These are phyloP conservation scores for Glaucopsyche alexis DNA, from an alignment of 2,888 invertebrate species.

Conservation along the genomic window DNA sequence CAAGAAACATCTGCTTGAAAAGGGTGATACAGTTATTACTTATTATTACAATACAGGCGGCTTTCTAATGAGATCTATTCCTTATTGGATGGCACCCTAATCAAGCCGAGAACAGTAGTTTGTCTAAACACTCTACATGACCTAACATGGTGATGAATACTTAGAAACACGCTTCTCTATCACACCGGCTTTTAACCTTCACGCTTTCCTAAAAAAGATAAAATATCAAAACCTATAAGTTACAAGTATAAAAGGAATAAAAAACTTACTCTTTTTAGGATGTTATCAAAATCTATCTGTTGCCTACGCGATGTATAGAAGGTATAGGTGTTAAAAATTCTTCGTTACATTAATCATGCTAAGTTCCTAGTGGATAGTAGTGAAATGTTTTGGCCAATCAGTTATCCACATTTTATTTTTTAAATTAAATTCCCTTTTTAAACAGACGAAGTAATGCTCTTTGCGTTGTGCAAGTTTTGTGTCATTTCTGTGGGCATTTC, in stretches of 20 bases:
- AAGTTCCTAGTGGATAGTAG: slow-evolving; percentile 23
- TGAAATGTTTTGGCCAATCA: background rate
- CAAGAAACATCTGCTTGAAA: slow-evolving; percentile 5
- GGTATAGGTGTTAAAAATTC: slow-evolving; percentile 22
- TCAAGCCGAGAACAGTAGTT: background rate
- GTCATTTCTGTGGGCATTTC: slow-evolving; percentile 4
- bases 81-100: background rate
- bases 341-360: slow-evolving; percentile 31
- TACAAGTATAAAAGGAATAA: slow-evolving; percentile 28
- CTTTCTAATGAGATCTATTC: background rate
- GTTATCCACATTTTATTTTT: background rate
- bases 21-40: background rate
- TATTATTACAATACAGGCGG: background rate
- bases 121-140: background rate
- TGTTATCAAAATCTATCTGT: slow-evolving; percentile 38
- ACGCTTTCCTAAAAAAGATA: slow-evolving; percentile 22
- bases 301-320: slow-evolving; percentile 32
- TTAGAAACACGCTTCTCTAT: slow-evolving; percentile 6
- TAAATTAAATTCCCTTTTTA: background rate
- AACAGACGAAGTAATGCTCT: background rate
- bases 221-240: slow-evolving; percentile 29
- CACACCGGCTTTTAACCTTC: slow-evolving; percentile 24
- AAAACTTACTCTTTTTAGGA: slow-evolving; percentile 32
- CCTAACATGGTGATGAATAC: background rate
- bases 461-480: slow-evolving; percentile 27